Evolutionary conservation across 2,888 invertebrate species (phyloP), one percentile per base, ranked within the genome.

Genomic region (Cordilura impudica): DNA sequence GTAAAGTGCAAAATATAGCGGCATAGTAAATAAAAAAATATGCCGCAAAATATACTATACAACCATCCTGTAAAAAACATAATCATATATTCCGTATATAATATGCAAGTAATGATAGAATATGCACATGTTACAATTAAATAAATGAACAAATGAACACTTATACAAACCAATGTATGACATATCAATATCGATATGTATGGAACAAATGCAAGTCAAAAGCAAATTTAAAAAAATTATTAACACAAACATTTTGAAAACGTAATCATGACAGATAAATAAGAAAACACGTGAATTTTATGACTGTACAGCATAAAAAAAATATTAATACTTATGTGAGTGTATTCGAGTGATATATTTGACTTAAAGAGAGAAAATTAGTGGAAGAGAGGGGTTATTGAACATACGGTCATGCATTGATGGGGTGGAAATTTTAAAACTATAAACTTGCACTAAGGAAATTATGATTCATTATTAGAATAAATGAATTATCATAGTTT

Each of bases 41-140:
- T 75, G 79, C 79, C 79, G 79, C 79, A 79, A 79, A 75, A 75
- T 79, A 79, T 79, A 75, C 74, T 79, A 75, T 54, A 61, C 0
- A 73, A 70, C 4, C 16, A 45, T 10, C 4, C 21, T 45, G 2
- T 23, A 35, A 18, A 26, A 67, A 49, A 72, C 23, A 26, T 2
- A 39, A 21, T 49, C 29, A 8, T 0, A 18, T 31, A 61, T 19
- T 18, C 4, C 49, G 60, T 63, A 61, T 19, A 47, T 14, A n/a
- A 26, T 19, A 39, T 39, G 43, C 39, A 60, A 18, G 8, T 8
- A 60, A 23, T 26, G 7, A 35, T 26, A 18, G 23, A 49, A 14
- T 12, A 31, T 65, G 61, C 72, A 54, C 45, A 60, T 61, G 61
- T 63, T 56, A 19, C 39, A 29, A 49, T 61, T 16, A 61, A 73